Evolutionary conservation across 2,113 vertebrate genomes (phyloP).

Genomic region (Mugil cephalus): DNA sequence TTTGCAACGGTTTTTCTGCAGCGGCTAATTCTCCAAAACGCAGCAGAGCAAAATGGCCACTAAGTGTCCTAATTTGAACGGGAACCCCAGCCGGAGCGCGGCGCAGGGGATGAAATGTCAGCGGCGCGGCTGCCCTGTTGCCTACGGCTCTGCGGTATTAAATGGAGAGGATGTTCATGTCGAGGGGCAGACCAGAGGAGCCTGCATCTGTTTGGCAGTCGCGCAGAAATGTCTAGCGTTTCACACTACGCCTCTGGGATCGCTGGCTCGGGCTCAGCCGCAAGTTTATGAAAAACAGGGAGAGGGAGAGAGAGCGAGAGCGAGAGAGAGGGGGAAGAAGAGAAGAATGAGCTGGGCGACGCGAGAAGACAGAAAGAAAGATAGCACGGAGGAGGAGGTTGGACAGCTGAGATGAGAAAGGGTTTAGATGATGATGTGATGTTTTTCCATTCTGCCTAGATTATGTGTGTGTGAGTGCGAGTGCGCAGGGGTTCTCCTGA

Average conservation of each 20-base stretch:
- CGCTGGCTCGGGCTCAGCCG: constrained; percentile 67
- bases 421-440: constrained; percentile 72
- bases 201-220: constrained; percentile 85
- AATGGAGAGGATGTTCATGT: constrained; percentile 68
- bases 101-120: constrained; percentile 21
- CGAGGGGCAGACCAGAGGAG: constrained; percentile 70
- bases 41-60: neutral
- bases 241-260: constrained; percentile 80
- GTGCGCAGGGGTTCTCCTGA: constrained; percentile 49
- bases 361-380: constrained; percentile 68
- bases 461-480: constrained; percentile 19
- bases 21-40: neutral
- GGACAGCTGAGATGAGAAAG: constrained; percentile 69
- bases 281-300: constrained; percentile 83
- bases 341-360: constrained; percentile 69
- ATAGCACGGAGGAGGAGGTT: constrained; percentile 57
- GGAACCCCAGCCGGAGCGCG: neutral
- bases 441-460: constrained; percentile 62
- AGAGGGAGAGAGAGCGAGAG: neutral
- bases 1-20: no score
- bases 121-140: constrained; percentile 31
- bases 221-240: constrained; percentile 81
- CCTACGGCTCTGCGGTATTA: constrained; percentile 38
- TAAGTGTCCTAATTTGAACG: neutral
- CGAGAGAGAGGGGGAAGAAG: constrained; percentile 34